Conservation (phyloP, 2,113 vertebrate genomes). For the Syrmaticus mikado region DNA sequence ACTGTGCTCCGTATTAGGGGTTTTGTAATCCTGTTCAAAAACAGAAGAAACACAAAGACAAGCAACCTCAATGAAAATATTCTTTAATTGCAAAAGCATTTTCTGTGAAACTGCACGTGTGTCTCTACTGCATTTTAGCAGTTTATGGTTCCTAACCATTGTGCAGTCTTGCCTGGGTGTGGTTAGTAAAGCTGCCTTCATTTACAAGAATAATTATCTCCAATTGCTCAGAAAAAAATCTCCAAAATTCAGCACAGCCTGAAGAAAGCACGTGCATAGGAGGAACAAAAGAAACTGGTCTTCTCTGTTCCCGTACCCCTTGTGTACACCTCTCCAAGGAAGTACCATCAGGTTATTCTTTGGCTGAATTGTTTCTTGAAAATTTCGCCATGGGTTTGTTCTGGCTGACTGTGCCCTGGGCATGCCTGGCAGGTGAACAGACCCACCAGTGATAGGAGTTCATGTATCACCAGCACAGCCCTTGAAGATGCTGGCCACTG, state of each 20-base stretch:
- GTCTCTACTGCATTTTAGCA: background rate
- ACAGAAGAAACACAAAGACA: background rate
- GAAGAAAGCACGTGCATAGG: background rate
- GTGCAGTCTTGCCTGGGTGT: background rate
- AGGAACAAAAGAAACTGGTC: background rate
- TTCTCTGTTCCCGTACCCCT: background rate
- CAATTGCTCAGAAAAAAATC: background rate
- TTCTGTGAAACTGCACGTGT: background rate
- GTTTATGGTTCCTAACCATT: rapidly evolving
- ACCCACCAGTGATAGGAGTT: rapidly evolving
- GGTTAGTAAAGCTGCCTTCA: background rate
- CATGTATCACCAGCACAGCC: rapidly evolving
- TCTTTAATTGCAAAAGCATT: background rate
- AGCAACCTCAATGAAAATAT: background rate
- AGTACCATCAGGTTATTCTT: background rate
- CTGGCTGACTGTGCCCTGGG: no score
- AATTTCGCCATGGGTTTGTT: background rate
- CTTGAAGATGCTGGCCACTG: background rate
- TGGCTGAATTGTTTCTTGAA: background rate
- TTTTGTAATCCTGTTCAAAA: constrained; percentile 1
- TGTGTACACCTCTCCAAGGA: background rate
- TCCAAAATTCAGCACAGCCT: background rate
- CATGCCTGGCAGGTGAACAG: background rate
- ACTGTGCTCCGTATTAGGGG: background rate
- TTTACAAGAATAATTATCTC: background rate